Conservation (phyloP, 37 sponge, comb jelly and placozoan species). For the Cliona cf. orientalis region DNA sequence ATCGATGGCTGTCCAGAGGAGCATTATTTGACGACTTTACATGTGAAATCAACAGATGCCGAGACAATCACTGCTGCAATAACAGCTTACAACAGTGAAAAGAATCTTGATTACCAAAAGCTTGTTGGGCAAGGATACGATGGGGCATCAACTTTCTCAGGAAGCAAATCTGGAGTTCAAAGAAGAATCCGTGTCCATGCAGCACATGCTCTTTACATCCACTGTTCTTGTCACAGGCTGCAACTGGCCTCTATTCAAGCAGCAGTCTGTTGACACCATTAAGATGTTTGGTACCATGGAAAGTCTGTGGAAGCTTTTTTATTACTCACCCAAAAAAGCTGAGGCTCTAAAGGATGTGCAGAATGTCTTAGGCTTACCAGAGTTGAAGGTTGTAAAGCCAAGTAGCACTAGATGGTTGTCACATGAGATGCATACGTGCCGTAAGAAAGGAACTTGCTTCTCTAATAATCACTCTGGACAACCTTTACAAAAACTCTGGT, state of each 20-base stretch:
- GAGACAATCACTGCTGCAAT: slow-evolving; percentile 35
- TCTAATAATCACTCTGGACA: slow-evolving; percentile 6
- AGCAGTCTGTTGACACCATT: slow-evolving; percentile 57
- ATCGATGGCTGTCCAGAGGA: slow-evolving; percentile 51
- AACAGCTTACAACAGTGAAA: slow-evolving; percentile 28
- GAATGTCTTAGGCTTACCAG: slow-evolving; percentile 56
- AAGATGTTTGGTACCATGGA: slow-evolving; percentile 24
- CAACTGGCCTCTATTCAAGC: slow-evolving; percentile 77
- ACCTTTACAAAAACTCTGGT: slow-evolving; percentile 29
- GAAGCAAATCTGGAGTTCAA: slow-evolving; percentile 57
- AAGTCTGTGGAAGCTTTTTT: slow-evolving; percentile 32
- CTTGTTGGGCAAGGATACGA: slow-evolving; percentile 71
- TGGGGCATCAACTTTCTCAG: slow-evolving; percentile 75
- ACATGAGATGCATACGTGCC: slow-evolving; percentile 19
- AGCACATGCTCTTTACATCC: slow-evolving; percentile 65
- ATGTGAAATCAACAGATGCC: slow-evolving; percentile 41
- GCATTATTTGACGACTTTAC: slow-evolving; percentile 35
- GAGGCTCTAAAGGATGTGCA: slow-evolving; percentile 31
- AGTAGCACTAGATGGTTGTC: slow-evolving; percentile 40
- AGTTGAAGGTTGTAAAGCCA: slow-evolving; percentile 63
- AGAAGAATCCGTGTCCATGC: slow-evolving; percentile 33
- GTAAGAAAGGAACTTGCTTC: slow-evolving; percentile 4
- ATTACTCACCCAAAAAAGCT: slow-evolving; percentile 44
- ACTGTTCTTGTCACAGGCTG: slow-evolving; percentile 60
- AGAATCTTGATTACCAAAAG: slow-evolving; percentile 24